Percentiles rank a stretch among this genome's conserved stretches.
These are phyloP conservation scores for Phyllopteryx taeniolatus DNA, from an alignment of 2,113 vertebrate species.

Conservation along the genomic window DNA sequence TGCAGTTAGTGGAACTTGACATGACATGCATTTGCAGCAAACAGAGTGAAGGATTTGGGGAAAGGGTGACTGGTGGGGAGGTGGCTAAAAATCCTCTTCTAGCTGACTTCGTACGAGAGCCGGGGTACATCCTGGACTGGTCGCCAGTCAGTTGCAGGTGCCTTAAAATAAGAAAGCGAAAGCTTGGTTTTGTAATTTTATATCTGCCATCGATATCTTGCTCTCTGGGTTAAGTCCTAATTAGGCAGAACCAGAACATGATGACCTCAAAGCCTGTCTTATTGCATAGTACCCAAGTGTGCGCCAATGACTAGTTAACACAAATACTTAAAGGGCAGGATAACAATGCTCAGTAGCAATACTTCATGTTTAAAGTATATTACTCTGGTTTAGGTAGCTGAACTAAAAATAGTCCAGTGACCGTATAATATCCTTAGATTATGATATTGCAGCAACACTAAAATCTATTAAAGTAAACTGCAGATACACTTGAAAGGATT, in stretches of 20 bases:
- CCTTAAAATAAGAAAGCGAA: background rate
- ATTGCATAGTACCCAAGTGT: background rate
- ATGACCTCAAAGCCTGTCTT: constrained; percentile 12
- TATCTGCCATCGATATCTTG: constrained; percentile 13
- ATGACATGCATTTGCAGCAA: constrained; percentile 83
- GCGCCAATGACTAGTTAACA: background rate
- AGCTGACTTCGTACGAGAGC: no score
- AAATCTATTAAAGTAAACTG: background rate
- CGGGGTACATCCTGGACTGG: no score
- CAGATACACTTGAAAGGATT: background rate
- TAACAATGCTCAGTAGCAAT: background rate
- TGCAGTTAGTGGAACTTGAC: constrained; percentile 83
- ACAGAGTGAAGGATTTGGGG: constrained; percentile 15
- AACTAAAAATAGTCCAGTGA: no score
- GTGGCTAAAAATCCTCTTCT: no score
- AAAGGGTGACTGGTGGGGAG: background rate
- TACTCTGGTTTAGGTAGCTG: no score
- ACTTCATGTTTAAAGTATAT: no score
- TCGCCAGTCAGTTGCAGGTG: no score
- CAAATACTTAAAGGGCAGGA: background rate
- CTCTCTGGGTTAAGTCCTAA: constrained; percentile 40
- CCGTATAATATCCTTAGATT: no score
- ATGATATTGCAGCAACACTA: background rate
- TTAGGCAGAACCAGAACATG: constrained; percentile 37
- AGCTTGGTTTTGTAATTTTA: constrained; percentile 38